Base-by-base conservation (phyloP, 1,140 invertebrate species). In the Epicauta chinensis region DNA sequence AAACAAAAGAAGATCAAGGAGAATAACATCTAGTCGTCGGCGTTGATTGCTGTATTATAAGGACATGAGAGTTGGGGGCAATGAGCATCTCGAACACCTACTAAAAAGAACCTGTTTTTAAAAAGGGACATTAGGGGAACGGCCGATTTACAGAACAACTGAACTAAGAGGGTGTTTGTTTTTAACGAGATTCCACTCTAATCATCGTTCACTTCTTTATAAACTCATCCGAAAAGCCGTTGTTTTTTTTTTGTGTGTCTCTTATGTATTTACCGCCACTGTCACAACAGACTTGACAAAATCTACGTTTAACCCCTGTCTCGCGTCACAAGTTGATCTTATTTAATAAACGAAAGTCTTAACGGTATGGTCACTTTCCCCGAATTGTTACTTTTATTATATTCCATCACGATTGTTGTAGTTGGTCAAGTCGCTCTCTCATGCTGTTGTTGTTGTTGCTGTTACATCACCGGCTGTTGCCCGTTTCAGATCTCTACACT, bases 171-270 rank as follows among this genome's bases (percentile, higher is more conserved):
- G 59, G 61, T 61, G 57, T 64, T 62, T 61, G 59, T 59, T 61
- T 62, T 63, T 62, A 64, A 64, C 62, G 62, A 62, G 62, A 62
- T 64, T 62, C n/a, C 55, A 53, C 56, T 58, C 53, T 60, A 58
- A 61, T 58, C 51, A 58, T 49, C 44, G 53, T 16, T 32, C 44
- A 43, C 56, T 58, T 57, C 55, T 57, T 57, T 57, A 57, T 57
- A 57, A 57, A 57, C 55, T 57, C 44, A 51, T 44, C 46, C 38
- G 55, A 23, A 23, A 23, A 23, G 23, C 23, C 7, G 23, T 23
- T 23, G 23, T 23, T 23, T 4, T 23, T 23, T 23, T 23, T 23
- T 23, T 23, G n/a, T n/a, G n/a, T n/a, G n/a, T 23, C 23, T 23
- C 23, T 7, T 7, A 5, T 23, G 23, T 23, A 23, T 23, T 23